These are phyloP conservation scores for Oasisia sp. DNA, from an alignment of 2,888 invertebrate species.

Conservation along the genomic window DNA sequence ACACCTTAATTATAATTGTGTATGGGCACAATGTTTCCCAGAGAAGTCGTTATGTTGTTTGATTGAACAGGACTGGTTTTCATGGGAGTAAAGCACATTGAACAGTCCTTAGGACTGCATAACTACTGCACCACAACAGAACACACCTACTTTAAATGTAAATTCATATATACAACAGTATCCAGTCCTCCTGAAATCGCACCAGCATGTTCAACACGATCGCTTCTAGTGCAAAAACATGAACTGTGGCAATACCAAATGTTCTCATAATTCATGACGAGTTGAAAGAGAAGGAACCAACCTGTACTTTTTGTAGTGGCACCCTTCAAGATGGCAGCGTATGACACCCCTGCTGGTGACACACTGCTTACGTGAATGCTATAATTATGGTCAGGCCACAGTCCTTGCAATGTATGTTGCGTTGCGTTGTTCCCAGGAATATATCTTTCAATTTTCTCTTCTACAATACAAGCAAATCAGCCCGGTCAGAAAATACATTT, in stretches of 20 bases:
- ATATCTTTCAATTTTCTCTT: not conserved
- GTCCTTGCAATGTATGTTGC: not conserved
- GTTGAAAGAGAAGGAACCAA: constrained; percentile 6
- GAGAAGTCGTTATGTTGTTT: too few species aligned
- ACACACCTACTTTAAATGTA: too few species aligned
- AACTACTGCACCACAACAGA: too few species aligned
- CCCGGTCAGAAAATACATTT: not conserved
- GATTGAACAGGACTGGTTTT: too few species aligned
- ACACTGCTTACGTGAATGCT: not conserved
- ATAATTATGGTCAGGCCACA: not conserved
- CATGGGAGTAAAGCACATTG: too few species aligned
- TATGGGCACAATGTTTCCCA: too few species aligned
- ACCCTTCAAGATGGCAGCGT: not conserved
- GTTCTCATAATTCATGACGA: not conserved
- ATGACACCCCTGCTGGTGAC: not conserved
- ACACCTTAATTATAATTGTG: too few species aligned
- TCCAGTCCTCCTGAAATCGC: too few species aligned
- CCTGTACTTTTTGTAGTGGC: not conserved
- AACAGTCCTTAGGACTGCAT: too few species aligned
- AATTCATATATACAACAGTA: too few species aligned
- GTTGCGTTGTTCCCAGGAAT: not conserved
- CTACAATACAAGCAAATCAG: not conserved
- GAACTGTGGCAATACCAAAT: not conserved
- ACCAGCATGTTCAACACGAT: too few species aligned
- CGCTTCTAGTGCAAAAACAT: too few species aligned